Conservation (phyloP, 2,113 vertebrate species). For the Athene cunicularia region DNA sequence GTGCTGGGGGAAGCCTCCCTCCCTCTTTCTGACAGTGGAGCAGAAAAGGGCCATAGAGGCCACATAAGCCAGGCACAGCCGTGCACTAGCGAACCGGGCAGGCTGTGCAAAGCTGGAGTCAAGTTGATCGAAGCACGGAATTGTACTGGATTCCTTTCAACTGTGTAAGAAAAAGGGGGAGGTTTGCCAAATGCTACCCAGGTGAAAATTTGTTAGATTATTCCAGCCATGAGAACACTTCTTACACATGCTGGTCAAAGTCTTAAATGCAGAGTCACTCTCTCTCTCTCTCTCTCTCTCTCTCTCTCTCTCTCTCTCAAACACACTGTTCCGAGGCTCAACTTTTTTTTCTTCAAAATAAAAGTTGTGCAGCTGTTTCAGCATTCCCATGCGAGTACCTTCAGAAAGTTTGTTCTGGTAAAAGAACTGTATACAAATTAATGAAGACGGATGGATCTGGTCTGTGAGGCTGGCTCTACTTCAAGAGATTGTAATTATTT, state of each 20-base stretch:
- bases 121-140: conserved; percentile 43
- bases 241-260: conserved; percentile 76
- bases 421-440: conserved; percentile 78
- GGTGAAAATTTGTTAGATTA: conserved; percentile 73
- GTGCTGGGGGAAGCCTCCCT: conserved; percentile 79
- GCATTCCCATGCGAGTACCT: conserved; percentile 75
- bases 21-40: conserved; percentile 80
- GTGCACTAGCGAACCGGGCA: conserved; percentile 73
- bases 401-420: conserved; percentile 75
- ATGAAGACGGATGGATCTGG: conserved; percentile 74
- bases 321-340: conserved; percentile 70
- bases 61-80: conserved; percentile 76
- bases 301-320: conserved; percentile 64
- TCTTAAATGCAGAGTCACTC: conserved; percentile 73
- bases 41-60: conserved; percentile 86
- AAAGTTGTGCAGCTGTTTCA: conserved; percentile 82
- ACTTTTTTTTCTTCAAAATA: conserved; percentile 83
- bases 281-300: conserved; percentile 50
- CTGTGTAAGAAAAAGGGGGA: conserved; percentile 64
- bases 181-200: conserved; percentile 70
- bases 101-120: conserved; percentile 70
- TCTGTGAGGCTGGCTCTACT: conserved; percentile 70
- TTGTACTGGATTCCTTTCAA: conserved; percentile 63
- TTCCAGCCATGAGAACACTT: conserved; percentile 72
- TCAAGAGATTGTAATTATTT: conserved; percentile 83